Evolutionary conservation across 2,888 invertebrate genomes (phyloP).

Genomic region (Galeruca laticollis): DNA sequence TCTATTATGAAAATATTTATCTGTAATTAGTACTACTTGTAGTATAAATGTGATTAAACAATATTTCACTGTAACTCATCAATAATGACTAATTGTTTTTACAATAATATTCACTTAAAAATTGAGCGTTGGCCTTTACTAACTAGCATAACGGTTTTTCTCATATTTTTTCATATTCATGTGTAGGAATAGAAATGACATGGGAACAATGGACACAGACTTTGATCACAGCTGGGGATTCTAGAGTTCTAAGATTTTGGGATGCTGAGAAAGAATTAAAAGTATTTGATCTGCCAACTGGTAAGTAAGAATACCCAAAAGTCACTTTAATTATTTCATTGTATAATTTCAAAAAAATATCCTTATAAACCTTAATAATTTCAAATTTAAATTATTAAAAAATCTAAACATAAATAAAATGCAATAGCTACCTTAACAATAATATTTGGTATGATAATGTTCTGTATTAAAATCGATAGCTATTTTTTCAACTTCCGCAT

Average conservation of each 20-base stretch:
- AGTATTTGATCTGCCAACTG: constrained; percentile 82
- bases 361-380: too few species aligned
- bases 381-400: too few species aligned
- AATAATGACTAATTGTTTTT: background rate
- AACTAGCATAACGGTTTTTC: background rate
- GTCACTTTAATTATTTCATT: too few species aligned
- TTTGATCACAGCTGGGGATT: constrained; percentile 85
- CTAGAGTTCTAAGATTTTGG: constrained; percentile 85
- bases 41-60: background rate
- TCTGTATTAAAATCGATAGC: too few species aligned
- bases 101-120: too few species aligned
- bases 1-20: background rate
- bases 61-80: background rate
- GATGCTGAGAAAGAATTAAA: constrained; percentile 87
- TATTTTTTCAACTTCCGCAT: too few species aligned
- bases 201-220: constrained; percentile 88
- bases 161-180: background rate
- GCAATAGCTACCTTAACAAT: too few species aligned
- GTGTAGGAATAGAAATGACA: constrained; percentile 75
- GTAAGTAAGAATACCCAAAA: constrained; percentile 60
- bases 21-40: background rate
- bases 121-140: too few species aligned
- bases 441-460: too few species aligned
- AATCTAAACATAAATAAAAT: too few species aligned
- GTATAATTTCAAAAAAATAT: too few species aligned